Base-by-base conservation (phyloP, 1,140 invertebrate species). In the Drosophila sp. region DNA sequence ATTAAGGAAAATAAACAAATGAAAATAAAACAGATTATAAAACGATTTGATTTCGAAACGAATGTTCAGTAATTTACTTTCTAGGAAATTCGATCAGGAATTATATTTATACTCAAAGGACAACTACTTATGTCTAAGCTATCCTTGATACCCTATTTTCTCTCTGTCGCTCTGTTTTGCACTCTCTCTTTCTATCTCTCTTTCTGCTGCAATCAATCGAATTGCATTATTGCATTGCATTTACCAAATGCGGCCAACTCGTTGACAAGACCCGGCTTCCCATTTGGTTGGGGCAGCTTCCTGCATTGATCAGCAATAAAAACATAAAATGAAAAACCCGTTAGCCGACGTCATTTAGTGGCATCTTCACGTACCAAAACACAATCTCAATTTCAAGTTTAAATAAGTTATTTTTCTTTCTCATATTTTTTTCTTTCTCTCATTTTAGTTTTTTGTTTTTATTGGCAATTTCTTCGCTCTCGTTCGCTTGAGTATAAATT, bases 251-350 rank as follows among this genome's bases (percentile, higher is more conserved):
- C 72, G 66, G 66, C 58, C 73, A 76, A 60, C 66, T 60, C 60
- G 73, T 60, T 70, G 73, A 76, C 73, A 76, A 76, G 60, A 27
- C 44, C 69, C 62, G 65, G 33, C 32, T 58, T 58, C 56, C 56
- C 32, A 58, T 58, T 58, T 58, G 17, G 56, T 25, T 58, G 56
- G 32, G 23, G 30, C 73, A 54, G 62, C 73, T 76, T 76, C 73
- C 73, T 76, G 73, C 73, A 76, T 76, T 76, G 73, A 58, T 58
- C 32, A 35, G 38, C 80, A 69, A 80, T 69, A 83, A 83, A 73
- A 62, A 60, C 27, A 50, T n/a, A 25, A 17, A 32, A 67, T 50
- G 54, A 56, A 50, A 71, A 80, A 80, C 75, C 56, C 66, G 78
- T 71, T 72, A 60, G 38, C 41, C 58, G 61, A 55, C 72, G 55